Conservation (phyloP, 2,113 vertebrate species). For the Xenus cinereus region DNA sequence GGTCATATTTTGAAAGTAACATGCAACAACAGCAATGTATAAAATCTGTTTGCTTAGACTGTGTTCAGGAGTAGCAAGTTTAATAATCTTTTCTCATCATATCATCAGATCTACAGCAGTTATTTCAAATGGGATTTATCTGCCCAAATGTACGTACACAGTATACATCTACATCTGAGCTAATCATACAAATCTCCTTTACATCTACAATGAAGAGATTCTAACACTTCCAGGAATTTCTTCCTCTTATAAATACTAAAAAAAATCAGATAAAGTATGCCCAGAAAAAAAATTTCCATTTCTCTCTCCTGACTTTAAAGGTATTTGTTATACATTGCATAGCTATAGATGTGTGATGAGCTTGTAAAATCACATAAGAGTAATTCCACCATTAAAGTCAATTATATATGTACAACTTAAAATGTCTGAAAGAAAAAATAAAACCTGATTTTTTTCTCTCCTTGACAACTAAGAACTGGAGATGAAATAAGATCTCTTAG, state of each 20-base stretch:
- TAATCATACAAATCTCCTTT: neutral
- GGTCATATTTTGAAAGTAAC: neutral
- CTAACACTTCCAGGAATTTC: neutral
- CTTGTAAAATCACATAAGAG: neutral
- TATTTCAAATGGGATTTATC: neutral
- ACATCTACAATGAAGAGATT: neutral
- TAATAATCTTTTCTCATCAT: neutral
- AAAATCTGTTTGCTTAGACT: neutral
- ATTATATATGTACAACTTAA: too few species aligned
- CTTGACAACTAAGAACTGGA: neutral
- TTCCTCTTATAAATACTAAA: neutral
- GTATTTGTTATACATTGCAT: neutral
- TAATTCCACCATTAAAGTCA: neutral
- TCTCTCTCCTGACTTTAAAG: neutral
- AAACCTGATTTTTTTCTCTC: neutral
- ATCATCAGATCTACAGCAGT: neutral
- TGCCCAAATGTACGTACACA: neutral
- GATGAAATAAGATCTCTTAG: neutral
- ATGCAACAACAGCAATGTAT: neutral
- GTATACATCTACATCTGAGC: neutral
- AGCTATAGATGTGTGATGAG: neutral
- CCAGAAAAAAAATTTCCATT: neutral
- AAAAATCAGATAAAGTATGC: neutral
- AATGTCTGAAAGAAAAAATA: neutral
- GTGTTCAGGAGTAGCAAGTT: neutral